Evolutionary conservation across 1,140 invertebrate genomes (phyloP).

Genomic region (Papilio glaucus): DNA sequence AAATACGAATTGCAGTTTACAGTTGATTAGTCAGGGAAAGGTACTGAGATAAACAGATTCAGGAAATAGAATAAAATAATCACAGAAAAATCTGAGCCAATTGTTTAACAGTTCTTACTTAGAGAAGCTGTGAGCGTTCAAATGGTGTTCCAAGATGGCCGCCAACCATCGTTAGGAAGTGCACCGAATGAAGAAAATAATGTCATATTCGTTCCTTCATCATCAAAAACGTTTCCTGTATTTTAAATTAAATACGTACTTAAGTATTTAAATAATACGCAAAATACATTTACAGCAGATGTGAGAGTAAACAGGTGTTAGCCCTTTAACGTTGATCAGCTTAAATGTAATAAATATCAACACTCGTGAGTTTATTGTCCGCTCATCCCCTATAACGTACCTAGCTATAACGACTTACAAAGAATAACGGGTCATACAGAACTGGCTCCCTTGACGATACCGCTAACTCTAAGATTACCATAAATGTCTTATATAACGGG

Average conservation of each 20-base stretch:
- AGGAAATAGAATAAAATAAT: too few species aligned
- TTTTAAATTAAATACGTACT: background rate
- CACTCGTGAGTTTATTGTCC: background rate
- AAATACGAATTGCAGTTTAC: too few species aligned
- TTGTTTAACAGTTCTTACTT: too few species aligned
- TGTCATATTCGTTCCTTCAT: too few species aligned
- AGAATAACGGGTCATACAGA: background rate
- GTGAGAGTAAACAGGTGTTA: background rate
- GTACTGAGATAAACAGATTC: too few species aligned
- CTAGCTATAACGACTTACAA: background rate
- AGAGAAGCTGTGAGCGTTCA: too few species aligned
- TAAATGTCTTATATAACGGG: constrained; percentile 20
- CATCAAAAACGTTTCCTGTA: background rate
- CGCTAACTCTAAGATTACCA: constrained; percentile 14
- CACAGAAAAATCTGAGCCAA: too few species aligned
- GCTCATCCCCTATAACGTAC: background rate
- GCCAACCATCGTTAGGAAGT: too few species aligned
- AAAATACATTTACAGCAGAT: constrained; percentile 2
- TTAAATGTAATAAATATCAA: constrained; percentile 13
- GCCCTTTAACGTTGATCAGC: background rate
- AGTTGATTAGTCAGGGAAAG: too few species aligned
- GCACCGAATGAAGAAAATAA: too few species aligned
- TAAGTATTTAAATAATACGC: background rate
- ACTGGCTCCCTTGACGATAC: background rate
- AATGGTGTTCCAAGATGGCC: too few species aligned